Conservation (phyloP, 2,797 vertebrate species). For the Potorous gilbertii region DNA sequence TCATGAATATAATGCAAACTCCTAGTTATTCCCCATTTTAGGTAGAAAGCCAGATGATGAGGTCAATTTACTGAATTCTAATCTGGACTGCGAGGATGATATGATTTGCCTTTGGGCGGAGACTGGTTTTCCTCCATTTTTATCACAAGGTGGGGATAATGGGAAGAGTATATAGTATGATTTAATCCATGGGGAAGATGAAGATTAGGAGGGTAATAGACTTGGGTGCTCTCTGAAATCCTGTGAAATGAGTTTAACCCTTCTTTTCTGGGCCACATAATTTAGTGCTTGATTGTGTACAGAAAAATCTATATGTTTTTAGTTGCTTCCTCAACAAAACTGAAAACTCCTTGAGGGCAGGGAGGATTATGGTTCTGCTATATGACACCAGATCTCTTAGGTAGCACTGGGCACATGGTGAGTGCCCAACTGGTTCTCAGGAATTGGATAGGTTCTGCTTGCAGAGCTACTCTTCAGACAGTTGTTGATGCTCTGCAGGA, state of each 20-base stretch:
- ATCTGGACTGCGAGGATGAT: neutral
- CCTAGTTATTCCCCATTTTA: neutral
- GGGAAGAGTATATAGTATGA: neutral
- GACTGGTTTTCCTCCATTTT: neutral
- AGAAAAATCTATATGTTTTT: neutral
- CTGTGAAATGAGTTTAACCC: neutral
- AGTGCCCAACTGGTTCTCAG: neutral
- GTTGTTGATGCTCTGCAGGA: neutral
- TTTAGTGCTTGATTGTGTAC: neutral
- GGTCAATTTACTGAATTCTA: neutral
- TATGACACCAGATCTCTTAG: neutral
- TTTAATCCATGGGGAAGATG: neutral
- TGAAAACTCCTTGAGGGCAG: neutral
- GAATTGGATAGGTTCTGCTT: neutral
- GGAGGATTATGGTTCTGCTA: neutral
- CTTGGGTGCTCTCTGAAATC: neutral
- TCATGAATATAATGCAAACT: slow-evolving; percentile 29
- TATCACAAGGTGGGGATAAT: neutral
- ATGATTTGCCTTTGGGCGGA: slow-evolving; percentile 37
- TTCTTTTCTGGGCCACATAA: neutral
- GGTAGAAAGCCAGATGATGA: slow-evolving; percentile 17
- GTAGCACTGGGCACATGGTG: neutral
- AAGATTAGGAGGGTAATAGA: neutral
- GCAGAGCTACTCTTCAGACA: neutral
- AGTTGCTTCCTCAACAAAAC: neutral